Percentiles rank a stretch among this genome's conserved stretches.
Evolutionary conservation across 2,113 vertebrate genomes (phyloP).

Genomic region (Phrynocephalus versicolor): DNA sequence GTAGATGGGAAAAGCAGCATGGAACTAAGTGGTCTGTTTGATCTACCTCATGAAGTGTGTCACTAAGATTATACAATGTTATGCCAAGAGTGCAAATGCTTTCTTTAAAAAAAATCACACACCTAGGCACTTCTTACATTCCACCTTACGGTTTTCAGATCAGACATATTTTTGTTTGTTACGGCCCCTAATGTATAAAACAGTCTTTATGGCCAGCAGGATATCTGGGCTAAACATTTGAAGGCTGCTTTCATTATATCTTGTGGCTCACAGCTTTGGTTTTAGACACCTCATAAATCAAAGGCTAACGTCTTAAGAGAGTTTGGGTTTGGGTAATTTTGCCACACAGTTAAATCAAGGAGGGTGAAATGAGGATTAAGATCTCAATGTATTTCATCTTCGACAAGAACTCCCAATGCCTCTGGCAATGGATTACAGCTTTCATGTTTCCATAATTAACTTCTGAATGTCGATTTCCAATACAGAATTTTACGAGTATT

Average conservation of each 20-base stretch:
- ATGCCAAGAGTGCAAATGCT: constrained; percentile 65
- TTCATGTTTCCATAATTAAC: constrained; percentile 33
- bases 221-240: constrained; percentile 77
- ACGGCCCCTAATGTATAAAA: constrained; percentile 77
- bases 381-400: background rate
- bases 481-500: background rate
- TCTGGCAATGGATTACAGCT: background rate
- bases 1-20: constrained; percentile 69
- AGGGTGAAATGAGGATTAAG: constrained; percentile 4
- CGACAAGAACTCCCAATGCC: constrained; percentile 21
- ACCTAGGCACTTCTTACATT: constrained; percentile 60
- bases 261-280: constrained; percentile 67
- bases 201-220: constrained; percentile 75
- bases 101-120: constrained; percentile 62
- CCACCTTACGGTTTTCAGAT: constrained; percentile 52
- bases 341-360: constrained; percentile 54
- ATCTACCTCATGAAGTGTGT: constrained; percentile 64
- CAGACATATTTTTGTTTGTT: constrained; percentile 58
- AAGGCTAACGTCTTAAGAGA: constrained; percentile 69
- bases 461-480: constrained; percentile 32
- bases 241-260: constrained; percentile 78
- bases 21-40: constrained; percentile 58
- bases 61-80: constrained; percentile 61
- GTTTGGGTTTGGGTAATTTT: constrained; percentile 54
- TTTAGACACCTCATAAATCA: constrained; percentile 83